Conservation (phyloP, 2,797 vertebrate species). For the Gymnothorax reevesii region DNA sequence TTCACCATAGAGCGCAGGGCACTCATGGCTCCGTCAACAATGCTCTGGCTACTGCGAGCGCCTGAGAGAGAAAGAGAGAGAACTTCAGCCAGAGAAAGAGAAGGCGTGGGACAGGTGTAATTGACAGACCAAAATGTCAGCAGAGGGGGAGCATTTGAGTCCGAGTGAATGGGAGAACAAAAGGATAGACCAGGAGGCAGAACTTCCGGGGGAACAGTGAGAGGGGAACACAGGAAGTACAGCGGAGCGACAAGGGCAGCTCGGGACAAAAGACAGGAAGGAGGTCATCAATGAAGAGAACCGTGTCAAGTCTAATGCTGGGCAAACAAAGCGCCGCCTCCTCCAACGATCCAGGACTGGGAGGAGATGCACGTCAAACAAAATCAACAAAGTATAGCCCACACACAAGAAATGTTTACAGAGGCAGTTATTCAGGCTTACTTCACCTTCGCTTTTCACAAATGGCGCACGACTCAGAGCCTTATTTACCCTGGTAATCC, state of each 20-base stretch:
- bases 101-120: too few species aligned
- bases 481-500: slow-evolving; percentile 87
- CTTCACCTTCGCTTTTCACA: neutral
- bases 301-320: neutral
- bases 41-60: slow-evolving; percentile 85
- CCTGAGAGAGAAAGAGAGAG: slow-evolving; percentile 64
- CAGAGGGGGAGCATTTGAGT: neutral
- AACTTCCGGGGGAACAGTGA: neutral
- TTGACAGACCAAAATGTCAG: neutral
- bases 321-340: neutral
- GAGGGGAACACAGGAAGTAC: neutral
- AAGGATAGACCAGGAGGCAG: neutral
- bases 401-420: neutral
- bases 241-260: neutral
- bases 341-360: neutral
- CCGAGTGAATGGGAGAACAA: neutral
- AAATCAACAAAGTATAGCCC: neutral
- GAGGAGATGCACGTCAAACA: neutral
- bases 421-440: neutral
- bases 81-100: too few species aligned
- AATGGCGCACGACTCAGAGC: neutral
- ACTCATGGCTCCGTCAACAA: slow-evolving; percentile 84
- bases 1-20: slow-evolving; percentile 82
- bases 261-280: neutral
- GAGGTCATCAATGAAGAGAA: neutral